Evolutionary conservation across 2,797 vertebrate species (phyloP).

Genomic region (Holocentrus rufus): DNA sequence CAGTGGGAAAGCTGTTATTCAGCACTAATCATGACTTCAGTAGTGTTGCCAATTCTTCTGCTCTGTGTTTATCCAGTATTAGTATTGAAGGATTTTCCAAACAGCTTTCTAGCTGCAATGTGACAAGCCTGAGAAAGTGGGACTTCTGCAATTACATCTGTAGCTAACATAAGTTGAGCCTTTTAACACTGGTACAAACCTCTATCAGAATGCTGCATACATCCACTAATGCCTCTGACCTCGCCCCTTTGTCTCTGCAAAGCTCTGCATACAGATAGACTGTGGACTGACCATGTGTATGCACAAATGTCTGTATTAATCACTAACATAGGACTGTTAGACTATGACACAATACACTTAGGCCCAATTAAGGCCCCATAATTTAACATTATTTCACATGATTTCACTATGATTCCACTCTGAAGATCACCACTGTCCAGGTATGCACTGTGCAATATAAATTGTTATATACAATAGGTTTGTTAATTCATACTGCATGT

Average conservation of each 20-base stretch:
- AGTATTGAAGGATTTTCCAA: neutral
- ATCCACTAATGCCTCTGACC: conserved; percentile 17
- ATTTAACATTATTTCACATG: neutral
- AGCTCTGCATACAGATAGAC: conserved; percentile 39
- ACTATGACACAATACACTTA: neutral
- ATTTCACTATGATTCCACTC: neutral
- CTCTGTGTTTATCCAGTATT: neutral
- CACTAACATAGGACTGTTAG: neutral
- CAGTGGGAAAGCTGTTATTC: conserved; percentile 51
- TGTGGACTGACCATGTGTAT: conserved; percentile 28
- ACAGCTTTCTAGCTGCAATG: neutral
- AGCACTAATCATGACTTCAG: conserved; percentile 6
- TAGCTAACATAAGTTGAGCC: neutral
- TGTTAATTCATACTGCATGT: no score
- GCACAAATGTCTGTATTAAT: conserved; percentile 14
- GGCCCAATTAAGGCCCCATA: neutral
- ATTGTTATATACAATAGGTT: neutral
- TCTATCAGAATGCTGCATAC: conserved; percentile 9
- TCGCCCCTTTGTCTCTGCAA: conserved; percentile 16
- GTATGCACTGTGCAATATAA: neutral
- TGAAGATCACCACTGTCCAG: conserved; percentile 2
- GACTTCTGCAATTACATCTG: conserved; percentile 6
- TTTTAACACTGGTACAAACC: conserved; percentile 28
- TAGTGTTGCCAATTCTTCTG: neutral
- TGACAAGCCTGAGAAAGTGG: neutral